Conservation (phyloP, 1,140 invertebrate genomes). For the Neodiprion lecontei region DNA sequence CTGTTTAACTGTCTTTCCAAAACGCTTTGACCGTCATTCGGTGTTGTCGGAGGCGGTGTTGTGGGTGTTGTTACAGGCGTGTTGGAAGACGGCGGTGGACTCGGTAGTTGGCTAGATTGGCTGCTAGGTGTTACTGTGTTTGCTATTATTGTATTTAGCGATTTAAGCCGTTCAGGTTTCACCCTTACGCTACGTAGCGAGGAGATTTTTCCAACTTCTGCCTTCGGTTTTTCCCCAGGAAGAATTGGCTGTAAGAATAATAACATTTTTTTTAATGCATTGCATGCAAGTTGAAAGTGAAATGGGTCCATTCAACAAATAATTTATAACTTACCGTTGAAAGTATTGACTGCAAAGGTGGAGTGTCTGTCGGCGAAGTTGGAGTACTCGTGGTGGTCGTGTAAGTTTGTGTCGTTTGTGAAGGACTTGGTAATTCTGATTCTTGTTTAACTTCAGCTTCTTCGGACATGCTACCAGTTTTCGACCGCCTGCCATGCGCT, state of each 20-base stretch:
- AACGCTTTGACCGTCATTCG: conserved; percentile 47
- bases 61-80: conserved; percentile 43
- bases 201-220: conserved; percentile 61
- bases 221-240: conserved; percentile 60
- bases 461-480: conserved; percentile 48
- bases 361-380: conserved; percentile 29
- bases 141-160: conserved; percentile 56
- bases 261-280: conserved; percentile 20
- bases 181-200: conserved; percentile 68
- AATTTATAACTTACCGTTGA: conserved; percentile 41
- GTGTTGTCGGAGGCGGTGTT: conserved; percentile 32
- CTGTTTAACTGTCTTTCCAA: conserved; percentile 57
- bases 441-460: conserved; percentile 53
- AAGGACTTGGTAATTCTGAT: conserved; percentile 36
- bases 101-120: conserved; percentile 49
- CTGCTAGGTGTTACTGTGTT: conserved; percentile 36
- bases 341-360: conserved; percentile 50
- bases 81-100: conserved; percentile 49
- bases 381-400: conserved; percentile 32
- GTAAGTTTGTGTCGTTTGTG: conserved; percentile 34
- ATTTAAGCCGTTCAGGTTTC: conserved; percentile 65
- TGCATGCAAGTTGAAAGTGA: background rate
- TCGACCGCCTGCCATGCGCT: conserved; percentile 55
- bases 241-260: conserved; percentile 42
- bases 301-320: background rate